These are phyloP conservation scores for Thera britannica DNA, from an alignment of 2,888 invertebrate genomes.

Conservation along the genomic window DNA sequence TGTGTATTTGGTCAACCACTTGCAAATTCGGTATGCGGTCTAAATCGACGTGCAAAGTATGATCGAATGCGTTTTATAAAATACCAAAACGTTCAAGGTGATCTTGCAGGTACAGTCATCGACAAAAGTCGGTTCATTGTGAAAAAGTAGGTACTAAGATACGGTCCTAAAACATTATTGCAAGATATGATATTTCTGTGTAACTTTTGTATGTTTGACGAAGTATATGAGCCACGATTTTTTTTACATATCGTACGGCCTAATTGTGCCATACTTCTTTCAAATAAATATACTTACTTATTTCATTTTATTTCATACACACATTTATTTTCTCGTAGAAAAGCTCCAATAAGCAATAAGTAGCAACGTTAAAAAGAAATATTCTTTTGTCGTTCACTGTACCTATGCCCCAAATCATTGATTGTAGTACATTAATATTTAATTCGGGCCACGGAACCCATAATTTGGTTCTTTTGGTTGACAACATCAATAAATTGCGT, in stretches of 20 bases:
- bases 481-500: slow-evolving; percentile 6
- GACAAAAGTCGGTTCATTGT: neutral
- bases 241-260: no score
- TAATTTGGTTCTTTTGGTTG: slow-evolving; percentile 5
- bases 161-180: no score
- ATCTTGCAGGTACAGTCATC: neutral
- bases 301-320: no score
- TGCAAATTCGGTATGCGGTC: neutral
- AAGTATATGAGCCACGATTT: no score
- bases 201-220: no score
- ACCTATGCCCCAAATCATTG: slow-evolving; percentile 1
- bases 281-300: no score
- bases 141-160: no score
- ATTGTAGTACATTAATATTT: slow-evolving; percentile 9
- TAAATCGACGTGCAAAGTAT: neutral
- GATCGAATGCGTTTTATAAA: neutral
- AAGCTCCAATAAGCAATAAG: no score
- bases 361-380: neutral
- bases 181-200: no score
- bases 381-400: slow-evolving; percentile 1
- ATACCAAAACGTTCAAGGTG: neutral
- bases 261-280: no score
- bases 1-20: neutral
- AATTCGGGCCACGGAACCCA: slow-evolving; percentile 16
- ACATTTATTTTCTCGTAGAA: no score